phyloP scores from a whole-genome alignment of 2,113 vertebrate species.

The Marmota flaviventris region DNA sequence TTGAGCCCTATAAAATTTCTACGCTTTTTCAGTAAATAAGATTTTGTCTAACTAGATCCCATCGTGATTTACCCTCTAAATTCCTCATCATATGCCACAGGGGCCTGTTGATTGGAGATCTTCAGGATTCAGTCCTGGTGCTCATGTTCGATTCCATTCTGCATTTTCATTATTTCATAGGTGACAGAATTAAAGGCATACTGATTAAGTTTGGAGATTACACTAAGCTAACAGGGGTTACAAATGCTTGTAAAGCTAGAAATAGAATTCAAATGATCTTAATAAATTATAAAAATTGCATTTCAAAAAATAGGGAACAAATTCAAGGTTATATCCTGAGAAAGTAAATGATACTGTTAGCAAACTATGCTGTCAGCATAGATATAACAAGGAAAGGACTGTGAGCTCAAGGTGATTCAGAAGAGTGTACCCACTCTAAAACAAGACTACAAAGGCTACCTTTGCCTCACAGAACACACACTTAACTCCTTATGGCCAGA shows the following conservation, averaged over 20 bases:
- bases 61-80: background rate
- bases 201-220: conserved; percentile 65
- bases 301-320: conserved; percentile 64
- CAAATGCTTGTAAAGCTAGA: conserved; percentile 63
- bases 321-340: conserved; percentile 66
- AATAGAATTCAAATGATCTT: conserved; percentile 73
- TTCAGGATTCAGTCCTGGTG: background rate
- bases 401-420: background rate
- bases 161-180: conserved; percentile 41
- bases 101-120: background rate
- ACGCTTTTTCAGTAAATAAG: background rate
- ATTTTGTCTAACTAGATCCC: conserved; percentile 14
- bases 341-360: conserved; percentile 26
- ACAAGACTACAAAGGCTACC: background rate
- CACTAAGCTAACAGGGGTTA: conserved; percentile 65
- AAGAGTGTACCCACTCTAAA: background rate
- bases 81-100: background rate
- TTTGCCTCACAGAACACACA: background rate
- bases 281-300: conserved; percentile 76
- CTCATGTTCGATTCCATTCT: background rate
- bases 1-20: background rate
- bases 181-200: conserved; percentile 56
- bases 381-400: background rate
- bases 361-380: background rate
- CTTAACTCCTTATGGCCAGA: background rate